Evolutionary conservation across 2,888 invertebrate genomes (phyloP).

Genomic region (Dasysyrphus tricinctus): DNA sequence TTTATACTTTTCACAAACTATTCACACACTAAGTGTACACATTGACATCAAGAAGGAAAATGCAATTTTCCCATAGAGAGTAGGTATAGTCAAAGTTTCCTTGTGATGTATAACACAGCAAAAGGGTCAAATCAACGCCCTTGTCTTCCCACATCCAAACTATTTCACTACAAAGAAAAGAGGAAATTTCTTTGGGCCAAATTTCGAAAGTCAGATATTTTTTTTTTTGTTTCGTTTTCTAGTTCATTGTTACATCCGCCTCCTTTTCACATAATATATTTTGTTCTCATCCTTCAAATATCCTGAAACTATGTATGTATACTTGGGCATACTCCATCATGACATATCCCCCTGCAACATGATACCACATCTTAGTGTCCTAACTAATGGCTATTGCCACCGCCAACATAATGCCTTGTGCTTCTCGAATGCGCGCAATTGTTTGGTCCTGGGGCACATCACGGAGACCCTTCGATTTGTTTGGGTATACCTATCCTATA

Average conservation of each 20-base stretch:
- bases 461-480: constrained; percentile 57
- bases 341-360: constrained; percentile 55
- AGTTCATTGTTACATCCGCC: constrained; percentile 35
- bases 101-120: neutral
- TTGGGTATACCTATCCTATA: constrained; percentile 14
- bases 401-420: neutral
- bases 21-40: constrained; percentile 12
- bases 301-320: constrained; percentile 66
- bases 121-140: constrained; percentile 15
- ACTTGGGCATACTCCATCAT: constrained; percentile 66
- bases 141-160: neutral
- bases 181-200: constrained; percentile 53
- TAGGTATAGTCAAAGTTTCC: constrained; percentile 33
- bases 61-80: constrained; percentile 58
- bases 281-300: constrained; percentile 61
- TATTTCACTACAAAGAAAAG: constrained; percentile 37
- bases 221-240: constrained; percentile 3
- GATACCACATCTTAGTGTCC: constrained; percentile 68
- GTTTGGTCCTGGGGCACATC: constrained; percentile 38
- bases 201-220: constrained; percentile 45
- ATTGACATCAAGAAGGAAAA: constrained; percentile 55
- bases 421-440: constrained; percentile 6
- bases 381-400: constrained; percentile 12
- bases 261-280: constrained; percentile 55
- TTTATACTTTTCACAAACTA: neutral